phyloP scores from a whole-genome alignment of 2,888 invertebrate genomes.

The Steromphala cineraria region DNA sequence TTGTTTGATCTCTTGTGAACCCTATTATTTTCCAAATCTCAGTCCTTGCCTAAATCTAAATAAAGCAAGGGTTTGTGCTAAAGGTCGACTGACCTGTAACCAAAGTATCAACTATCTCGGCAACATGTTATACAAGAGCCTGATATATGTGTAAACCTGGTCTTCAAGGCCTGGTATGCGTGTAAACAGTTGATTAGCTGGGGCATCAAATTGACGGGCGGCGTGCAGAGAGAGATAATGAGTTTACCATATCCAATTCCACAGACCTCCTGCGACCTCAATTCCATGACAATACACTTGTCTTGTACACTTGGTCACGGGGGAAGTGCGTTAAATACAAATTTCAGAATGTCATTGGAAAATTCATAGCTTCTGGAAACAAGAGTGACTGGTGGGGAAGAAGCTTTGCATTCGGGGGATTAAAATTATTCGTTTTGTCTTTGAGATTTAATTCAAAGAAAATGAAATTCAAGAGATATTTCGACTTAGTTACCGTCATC shows the following conservation, averaged over 20 bases:
- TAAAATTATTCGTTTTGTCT: background rate
- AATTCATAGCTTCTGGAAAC: background rate
- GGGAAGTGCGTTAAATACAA: background rate
- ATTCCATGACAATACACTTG: background rate
- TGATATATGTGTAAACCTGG: background rate
- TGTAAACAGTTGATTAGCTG: background rate
- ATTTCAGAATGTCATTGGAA: background rate
- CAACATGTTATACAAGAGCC: background rate
- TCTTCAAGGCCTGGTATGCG: background rate
- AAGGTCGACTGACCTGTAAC: too few species aligned
- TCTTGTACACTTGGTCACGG: background rate
- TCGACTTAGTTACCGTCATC: too few species aligned
- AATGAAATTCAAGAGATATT: background rate
- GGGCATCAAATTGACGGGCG: background rate
- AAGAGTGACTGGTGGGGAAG: background rate
- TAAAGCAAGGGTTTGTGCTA: too few species aligned
- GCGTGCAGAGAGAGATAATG: conserved; percentile 3
- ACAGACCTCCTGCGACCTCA: background rate
- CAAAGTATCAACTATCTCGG: background rate
- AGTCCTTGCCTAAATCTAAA: too few species aligned
- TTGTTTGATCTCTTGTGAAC: too few species aligned
- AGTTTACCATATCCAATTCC: background rate
- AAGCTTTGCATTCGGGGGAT: background rate
- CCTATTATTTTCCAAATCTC: too few species aligned
- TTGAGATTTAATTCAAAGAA: background rate